Evolutionary conservation across 1,140 invertebrate species (phyloP).

Genomic region (Bombus superbus): DNA sequence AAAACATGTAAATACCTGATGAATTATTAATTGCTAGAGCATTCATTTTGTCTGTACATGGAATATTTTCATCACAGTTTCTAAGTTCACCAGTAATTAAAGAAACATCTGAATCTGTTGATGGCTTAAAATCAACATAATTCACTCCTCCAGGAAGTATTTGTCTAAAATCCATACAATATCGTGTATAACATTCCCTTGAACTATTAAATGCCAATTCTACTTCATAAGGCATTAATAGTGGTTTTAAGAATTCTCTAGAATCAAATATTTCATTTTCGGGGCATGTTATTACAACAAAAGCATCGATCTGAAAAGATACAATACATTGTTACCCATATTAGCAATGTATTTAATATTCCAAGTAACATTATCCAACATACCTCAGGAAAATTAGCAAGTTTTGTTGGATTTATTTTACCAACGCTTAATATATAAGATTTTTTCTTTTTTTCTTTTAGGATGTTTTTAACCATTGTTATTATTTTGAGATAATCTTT

Average conservation of each 20-base stretch:
- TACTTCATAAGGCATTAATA: constrained; percentile 96
- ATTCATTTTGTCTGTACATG: constrained; percentile 70
- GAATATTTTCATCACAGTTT: constrained; percentile 71
- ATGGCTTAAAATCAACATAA: constrained; percentile 80
- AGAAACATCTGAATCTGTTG: constrained; percentile 85
- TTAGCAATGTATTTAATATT: neutral
- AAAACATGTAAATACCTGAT: constrained; percentile 43
- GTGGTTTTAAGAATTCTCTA: constrained; percentile 93
- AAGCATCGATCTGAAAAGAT: constrained; percentile 91
- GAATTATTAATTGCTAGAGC: constrained; percentile 66
- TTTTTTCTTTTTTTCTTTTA: constrained; percentile 91
- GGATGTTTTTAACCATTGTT: constrained; percentile 88
- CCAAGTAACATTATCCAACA: constrained; percentile 42
- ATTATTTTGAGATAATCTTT: constrained; percentile 91
- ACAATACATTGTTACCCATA: constrained; percentile 1
- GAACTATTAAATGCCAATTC: constrained; percentile 92
- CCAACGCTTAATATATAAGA: constrained; percentile 96
- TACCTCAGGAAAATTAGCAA: constrained; percentile 96
- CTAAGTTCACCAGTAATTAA: constrained; percentile 87
- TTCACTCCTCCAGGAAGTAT: constrained; percentile 87
- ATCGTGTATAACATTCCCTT: constrained; percentile 85
- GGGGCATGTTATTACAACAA: constrained; percentile 94
- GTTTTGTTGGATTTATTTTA: constrained; percentile 95
- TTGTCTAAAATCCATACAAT: constrained; percentile 90
- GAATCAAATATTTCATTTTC: constrained; percentile 93